A percentile compares a stretch with the other conserved stretches of the same genome.
These are phyloP conservation scores for Sesamia inferens DNA, from an alignment of 2,888 invertebrate species.

Conservation along the genomic window DNA sequence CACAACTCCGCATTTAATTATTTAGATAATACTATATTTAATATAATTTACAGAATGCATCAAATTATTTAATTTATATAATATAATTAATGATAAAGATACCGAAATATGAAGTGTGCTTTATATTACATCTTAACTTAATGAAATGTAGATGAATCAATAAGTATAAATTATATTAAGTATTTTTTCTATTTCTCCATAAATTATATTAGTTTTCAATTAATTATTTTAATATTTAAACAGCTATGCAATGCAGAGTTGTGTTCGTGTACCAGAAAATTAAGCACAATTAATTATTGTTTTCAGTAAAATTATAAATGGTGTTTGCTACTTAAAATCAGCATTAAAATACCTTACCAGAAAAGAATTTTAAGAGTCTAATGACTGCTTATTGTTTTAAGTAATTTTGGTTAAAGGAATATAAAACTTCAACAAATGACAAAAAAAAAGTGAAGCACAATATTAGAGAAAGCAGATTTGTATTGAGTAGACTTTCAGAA, in stretches of 20 bases:
- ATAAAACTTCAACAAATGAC: background rate
- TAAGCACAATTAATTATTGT: constrained; percentile 42
- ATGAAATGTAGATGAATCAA: constrained; percentile 43
- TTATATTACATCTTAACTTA: constrained; percentile 39
- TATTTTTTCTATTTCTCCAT: constrained; percentile 16
- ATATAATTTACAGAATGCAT: constrained; percentile 24
- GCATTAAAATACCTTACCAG: constrained; percentile 53
- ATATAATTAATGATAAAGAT: constrained; percentile 4
- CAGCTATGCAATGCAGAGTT: constrained; percentile 35
- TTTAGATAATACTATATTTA: background rate
- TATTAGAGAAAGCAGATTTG: background rate
- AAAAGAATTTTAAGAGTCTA: background rate
- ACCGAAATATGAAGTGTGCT: constrained; percentile 18
- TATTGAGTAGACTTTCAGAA: background rate
- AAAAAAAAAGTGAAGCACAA: background rate
- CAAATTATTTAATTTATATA: constrained; percentile 11
- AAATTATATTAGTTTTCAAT: constrained; percentile 31
- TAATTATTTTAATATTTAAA: constrained; percentile 4
- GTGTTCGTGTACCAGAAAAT: constrained; percentile 28
- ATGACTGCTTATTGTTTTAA: background rate
- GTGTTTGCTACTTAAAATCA: constrained; percentile 36
- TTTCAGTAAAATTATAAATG: constrained; percentile 26
- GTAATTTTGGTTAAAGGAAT: background rate
- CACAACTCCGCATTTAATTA: constrained; percentile 49
- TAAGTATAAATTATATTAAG: constrained; percentile 36